A percentile compares a stretch with the other conserved stretches of the same genome.
These are phyloP conservation scores for Patagioenas fasciata DNA, from an alignment of 2,113 vertebrate species.

Conservation along the genomic window DNA sequence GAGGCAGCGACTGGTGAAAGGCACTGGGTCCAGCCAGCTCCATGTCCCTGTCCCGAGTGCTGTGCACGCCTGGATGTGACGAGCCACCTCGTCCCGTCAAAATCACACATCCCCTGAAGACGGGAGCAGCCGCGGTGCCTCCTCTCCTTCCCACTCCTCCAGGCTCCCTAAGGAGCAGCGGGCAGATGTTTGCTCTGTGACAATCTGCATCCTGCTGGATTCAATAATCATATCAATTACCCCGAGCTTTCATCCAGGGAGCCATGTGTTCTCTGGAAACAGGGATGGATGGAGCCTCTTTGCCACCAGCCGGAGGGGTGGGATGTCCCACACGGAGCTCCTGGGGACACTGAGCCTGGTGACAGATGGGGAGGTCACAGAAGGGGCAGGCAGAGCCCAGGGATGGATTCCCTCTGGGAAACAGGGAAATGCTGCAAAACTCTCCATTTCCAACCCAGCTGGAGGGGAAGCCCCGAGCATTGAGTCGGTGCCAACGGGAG, in stretches of 20 bases:
- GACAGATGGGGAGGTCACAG: background rate
- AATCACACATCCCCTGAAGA: background rate
- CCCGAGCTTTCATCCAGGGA: background rate
- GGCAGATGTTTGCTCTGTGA: conserved; percentile 52
- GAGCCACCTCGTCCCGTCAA: rapidly evolving
- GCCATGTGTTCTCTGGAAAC: background rate
- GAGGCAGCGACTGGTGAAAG: background rate
- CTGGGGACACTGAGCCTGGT: background rate
- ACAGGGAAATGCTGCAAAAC: rapidly evolving
- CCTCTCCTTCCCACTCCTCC: background rate
- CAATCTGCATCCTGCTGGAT: conserved; percentile 37
- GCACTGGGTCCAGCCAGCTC: background rate
- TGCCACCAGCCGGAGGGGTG: rapidly evolving
- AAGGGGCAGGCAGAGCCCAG: background rate
- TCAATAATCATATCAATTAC: background rate
- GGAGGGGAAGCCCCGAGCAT: background rate
- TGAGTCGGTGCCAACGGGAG: no score
- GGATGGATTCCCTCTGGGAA: background rate
- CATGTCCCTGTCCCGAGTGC: rapidly evolving
- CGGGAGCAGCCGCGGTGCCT: rapidly evolving
- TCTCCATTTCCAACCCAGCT: background rate
- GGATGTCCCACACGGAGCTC: background rate
- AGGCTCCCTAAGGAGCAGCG: background rate
- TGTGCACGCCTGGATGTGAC: rapidly evolving
- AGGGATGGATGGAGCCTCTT: background rate